These are phyloP conservation scores for Lacerta agilis DNA, from an alignment of 2,797 vertebrate species.

Conservation along the genomic window DNA sequence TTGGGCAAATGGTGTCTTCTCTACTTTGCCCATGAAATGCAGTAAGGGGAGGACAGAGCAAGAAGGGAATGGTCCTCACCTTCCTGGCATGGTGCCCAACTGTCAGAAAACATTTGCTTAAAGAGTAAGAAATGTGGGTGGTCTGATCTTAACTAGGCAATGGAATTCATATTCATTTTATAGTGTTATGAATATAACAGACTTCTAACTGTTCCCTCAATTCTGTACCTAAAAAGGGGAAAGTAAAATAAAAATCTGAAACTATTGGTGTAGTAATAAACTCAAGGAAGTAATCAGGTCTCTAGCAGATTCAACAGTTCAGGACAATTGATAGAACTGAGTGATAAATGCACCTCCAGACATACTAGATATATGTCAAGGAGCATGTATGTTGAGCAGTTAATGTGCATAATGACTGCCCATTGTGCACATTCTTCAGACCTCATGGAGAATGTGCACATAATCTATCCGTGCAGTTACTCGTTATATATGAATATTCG, in stretches of 20 bases:
- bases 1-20: background rate
- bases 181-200: background rate
- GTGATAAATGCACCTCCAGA: constrained; percentile 33
- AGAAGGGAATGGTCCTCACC: background rate
- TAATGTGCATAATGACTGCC: too few relatives aligned
- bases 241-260: accelerated
- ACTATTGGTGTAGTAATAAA: background rate
- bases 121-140: background rate
- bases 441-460: too few relatives aligned
- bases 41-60: too few relatives aligned
- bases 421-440: too few relatives aligned
- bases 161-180: background rate
- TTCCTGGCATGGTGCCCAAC: background rate
- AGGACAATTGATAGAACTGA: background rate
- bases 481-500: too few relatives aligned
- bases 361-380: constrained; percentile 23
- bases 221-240: constrained; percentile 6
- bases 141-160: background rate
- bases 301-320: background rate
- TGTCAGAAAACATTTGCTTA: background rate
- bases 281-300: background rate
- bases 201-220: background rate
- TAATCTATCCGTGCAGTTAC: too few relatives aligned
- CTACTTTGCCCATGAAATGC: background rate
- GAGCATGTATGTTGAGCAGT: background rate